Evolutionary conservation across 2,113 vertebrate species (phyloP).

Genomic region (Pedetes capensis): DNA sequence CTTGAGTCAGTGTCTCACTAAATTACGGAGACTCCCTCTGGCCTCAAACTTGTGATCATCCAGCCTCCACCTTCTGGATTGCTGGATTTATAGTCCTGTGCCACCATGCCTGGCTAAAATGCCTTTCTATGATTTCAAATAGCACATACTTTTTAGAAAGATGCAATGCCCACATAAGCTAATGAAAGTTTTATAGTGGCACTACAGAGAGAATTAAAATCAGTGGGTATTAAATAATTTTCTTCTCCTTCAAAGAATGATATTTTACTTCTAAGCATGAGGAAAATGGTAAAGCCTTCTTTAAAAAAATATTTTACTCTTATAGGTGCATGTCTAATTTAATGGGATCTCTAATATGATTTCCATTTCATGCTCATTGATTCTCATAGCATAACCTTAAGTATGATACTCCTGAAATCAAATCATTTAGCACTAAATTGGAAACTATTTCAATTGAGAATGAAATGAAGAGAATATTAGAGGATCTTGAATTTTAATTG

Average conservation of each 20-base stretch:
- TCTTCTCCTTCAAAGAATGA: neutral
- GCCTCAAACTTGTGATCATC: too few species aligned
- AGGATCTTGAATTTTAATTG: neutral
- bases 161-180: neutral
- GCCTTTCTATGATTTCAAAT: neutral
- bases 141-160: neutral
- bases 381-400: neutral
- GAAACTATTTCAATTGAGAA: neutral
- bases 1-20: too few species aligned
- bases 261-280: neutral
- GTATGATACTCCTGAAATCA: neutral
- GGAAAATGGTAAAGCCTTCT: neutral
- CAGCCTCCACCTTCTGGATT: too few species aligned
- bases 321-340: neutral
- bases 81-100: too few species aligned
- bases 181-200: neutral
- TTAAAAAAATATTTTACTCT: neutral
- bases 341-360: neutral
- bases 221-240: neutral
- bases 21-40: too few species aligned
- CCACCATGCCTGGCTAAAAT: too few species aligned
- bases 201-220: neutral
- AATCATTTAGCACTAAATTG: neutral
- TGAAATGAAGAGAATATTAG: neutral
- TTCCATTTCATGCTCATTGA: neutral